Evolutionary conservation across 2,113 vertebrate genomes (phyloP).

Genomic region (Naja naja): DNA sequence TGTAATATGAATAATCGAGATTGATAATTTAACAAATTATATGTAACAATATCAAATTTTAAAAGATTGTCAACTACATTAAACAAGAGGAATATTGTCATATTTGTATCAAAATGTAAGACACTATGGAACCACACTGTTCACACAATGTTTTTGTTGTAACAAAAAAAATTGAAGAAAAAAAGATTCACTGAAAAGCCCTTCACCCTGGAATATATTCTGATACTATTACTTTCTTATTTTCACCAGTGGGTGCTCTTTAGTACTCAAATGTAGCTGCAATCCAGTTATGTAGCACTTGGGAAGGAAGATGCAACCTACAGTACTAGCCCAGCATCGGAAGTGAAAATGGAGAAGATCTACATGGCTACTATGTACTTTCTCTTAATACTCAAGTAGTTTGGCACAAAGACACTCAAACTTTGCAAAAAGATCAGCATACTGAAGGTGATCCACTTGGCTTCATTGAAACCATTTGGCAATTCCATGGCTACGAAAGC

Average conservation of each 20-base stretch:
- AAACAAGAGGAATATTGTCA: no score
- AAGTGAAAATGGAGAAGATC: not conserved
- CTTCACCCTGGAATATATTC: not conserved
- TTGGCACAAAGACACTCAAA: not conserved
- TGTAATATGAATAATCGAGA: no score
- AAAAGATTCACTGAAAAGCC: not conserved
- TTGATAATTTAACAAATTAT: no score
- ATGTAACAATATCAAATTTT: no score
- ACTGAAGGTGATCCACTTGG: not conserved
- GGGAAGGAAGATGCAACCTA: not conserved
- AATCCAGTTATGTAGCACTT: not conserved
- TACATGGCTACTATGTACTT: not conserved
- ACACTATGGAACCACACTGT: no score
- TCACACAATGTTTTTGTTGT: no score
- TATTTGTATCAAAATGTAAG: no score
- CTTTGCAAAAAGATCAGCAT: slow-evolving; percentile 8
- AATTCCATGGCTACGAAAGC: slow-evolving; percentile 2
- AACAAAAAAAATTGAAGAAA: no score
- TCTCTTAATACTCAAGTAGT: not conserved
- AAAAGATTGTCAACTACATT: no score
- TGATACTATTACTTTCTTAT: not conserved
- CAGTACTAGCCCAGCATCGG: not conserved
- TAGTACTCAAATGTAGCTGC: not conserved
- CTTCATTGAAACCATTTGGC: not conserved
- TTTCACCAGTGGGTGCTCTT: not conserved